Conservation (phyloP, 1,140 invertebrate species). For the Zaprionus capensis region DNA sequence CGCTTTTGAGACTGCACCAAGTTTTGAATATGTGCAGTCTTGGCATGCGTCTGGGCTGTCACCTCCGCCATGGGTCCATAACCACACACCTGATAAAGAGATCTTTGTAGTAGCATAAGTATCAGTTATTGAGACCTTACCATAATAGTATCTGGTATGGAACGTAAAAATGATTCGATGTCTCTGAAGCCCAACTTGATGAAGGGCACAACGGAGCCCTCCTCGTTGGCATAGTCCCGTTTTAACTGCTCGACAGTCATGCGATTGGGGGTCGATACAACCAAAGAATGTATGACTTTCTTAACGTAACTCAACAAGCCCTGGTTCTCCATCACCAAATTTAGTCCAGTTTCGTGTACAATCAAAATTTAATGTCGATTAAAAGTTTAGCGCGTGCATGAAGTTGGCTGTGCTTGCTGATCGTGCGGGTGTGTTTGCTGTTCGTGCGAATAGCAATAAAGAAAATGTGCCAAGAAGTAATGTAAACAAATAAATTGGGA, state of each 20-base stretch:
- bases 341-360: not conserved
- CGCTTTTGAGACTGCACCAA: constrained; percentile 59
- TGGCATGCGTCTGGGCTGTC: constrained; percentile 17
- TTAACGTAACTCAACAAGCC: constrained; percentile 54
- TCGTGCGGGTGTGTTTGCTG: not conserved
- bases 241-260: constrained; percentile 62
- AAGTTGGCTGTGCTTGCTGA: constrained; percentile 37
- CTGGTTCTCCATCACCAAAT: constrained; percentile 38
- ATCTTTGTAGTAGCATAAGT: not conserved
- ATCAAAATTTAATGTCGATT: not conserved
- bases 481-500: not conserved
- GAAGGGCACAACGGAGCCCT: constrained; percentile 60
- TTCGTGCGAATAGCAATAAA: not conserved
- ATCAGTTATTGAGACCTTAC: constrained; percentile 32
- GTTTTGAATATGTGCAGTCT: constrained; percentile 62
- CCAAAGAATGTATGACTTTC: constrained; percentile 62
- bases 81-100: constrained; percentile 51
- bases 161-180: constrained; percentile 58
- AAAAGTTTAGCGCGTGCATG: constrained; percentile 29
- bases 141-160: constrained; percentile 58
- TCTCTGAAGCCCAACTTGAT: constrained; percentile 55
- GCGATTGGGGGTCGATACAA: constrained; percentile 56
- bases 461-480: not conserved
- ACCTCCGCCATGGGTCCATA: constrained; percentile 53
- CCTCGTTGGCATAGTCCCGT: constrained; percentile 57